Conservation (phyloP, 2,888 invertebrate genomes). For the Salticus scenicus region DNA sequence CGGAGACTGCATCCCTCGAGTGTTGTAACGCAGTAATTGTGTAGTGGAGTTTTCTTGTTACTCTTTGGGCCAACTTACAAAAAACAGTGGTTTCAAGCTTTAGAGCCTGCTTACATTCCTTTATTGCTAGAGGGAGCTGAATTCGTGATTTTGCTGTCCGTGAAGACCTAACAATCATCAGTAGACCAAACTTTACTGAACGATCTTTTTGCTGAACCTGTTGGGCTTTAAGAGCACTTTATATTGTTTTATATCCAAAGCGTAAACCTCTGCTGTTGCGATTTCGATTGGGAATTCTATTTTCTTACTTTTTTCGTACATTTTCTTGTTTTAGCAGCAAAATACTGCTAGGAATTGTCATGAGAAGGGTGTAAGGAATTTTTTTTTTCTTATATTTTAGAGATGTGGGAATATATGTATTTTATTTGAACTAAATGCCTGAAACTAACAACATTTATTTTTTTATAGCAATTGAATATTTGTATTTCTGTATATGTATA, state of each 20-base stretch:
- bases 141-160: conserved; percentile 48
- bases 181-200: conserved; percentile 60
- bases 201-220: conserved; percentile 59
- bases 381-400: neutral
- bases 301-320: neutral
- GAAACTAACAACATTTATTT: no score
- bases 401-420: no score
- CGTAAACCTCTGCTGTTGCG: conserved; percentile 53
- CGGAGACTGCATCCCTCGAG: conserved; percentile 53
- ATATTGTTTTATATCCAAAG: conserved; percentile 66
- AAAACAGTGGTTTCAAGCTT: conserved; percentile 70
- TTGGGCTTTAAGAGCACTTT: conserved; percentile 67
- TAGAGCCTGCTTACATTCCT: conserved; percentile 68
- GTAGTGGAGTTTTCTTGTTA: conserved; percentile 70
- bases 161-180: conserved; percentile 65
- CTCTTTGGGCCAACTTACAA: conserved; percentile 59
- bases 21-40: conserved; percentile 69
- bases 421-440: no score
- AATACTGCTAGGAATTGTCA: neutral
- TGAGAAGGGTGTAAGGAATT: neutral
- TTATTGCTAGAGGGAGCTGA: conserved; percentile 64
- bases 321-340: conserved; percentile 24
- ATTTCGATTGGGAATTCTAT: conserved; percentile 46
- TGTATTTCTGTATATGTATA: no score
- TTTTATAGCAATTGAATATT: no score